Base-by-base conservation (phyloP, 2,797 vertebrate genomes). In the Crocodylus rhombifer region DNA sequence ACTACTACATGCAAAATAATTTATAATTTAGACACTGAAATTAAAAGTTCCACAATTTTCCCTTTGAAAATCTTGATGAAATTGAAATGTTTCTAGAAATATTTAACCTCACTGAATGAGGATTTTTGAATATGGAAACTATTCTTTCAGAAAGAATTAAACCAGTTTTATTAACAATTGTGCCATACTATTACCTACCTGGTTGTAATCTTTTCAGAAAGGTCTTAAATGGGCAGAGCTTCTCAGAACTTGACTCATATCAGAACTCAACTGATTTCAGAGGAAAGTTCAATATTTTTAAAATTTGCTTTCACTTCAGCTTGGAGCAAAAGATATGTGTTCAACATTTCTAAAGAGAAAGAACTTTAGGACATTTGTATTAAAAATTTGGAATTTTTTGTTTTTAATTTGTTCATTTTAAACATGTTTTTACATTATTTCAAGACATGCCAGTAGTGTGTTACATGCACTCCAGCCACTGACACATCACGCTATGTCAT, bases 371-470 rank as follows among this genome's bases (percentile, higher is more conserved):
- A 4, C 82, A 18, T 21, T 14, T 5, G 30, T 64, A 57, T 78
- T 30, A 25, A 42, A 6, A 58, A n/a, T 62, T 77, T 81, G 64
- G 56, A 28, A 58, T 8, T 86, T 56, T 8, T 20, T 28, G 1
- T 60, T 77, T 20, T 67, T 51, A 64, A 78, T 23, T 11, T 64
- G 8, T 0, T 55, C 30, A 3, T 11, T 18, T 11, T 42, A 12
- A n/a, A 6, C 14, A 69, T n/a, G 56, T 81, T 93, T 84, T 64
- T 61, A 79, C 57, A 55, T 0, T 18, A 76, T 67, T 65, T 69
- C 7, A 0, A 30, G 51, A 60, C 62, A 3, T 21, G 55, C 9
- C 33, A 28, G 73, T 64, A 30, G 26, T 0, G 0, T 6, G 0
- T 69, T 57, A 55, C 0, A 1, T 23, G 20, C 73, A 56, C 88